Percentiles rank a stretch among this genome's conserved stretches.
Evolutionary conservation across 2,113 vertebrate species (phyloP).

Genomic region (Acanthochromis polyacanthus): DNA sequence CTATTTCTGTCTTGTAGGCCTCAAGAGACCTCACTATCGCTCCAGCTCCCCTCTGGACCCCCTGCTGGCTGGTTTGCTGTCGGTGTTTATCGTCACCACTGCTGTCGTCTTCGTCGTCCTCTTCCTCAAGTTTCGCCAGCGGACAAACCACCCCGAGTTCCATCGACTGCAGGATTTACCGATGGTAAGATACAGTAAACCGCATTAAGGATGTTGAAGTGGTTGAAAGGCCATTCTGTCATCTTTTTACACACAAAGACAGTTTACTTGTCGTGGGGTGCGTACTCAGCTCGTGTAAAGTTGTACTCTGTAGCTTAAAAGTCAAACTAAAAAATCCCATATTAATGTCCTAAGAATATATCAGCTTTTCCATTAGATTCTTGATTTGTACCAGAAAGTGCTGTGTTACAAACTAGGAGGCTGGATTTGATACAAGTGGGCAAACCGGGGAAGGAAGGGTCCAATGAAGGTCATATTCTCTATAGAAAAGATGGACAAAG

Average conservation of each 20-base stretch:
- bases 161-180: slow-evolving; percentile 89
- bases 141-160: slow-evolving; percentile 87
- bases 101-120: slow-evolving; percentile 87
- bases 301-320: no score
- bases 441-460: not conserved
- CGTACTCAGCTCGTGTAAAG: no score
- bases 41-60: slow-evolving; percentile 83
- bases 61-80: slow-evolving; percentile 88
- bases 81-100: slow-evolving; percentile 87
- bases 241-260: not conserved
- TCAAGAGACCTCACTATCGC: slow-evolving; percentile 30
- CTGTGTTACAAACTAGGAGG: not conserved
- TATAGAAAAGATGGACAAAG: not conserved
- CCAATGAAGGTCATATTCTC: not conserved
- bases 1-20: slow-evolving; percentile 49
- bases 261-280: not conserved
- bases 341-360: no score
- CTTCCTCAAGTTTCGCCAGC: slow-evolving; percentile 88
- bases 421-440: not conserved
- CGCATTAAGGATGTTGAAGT: not conserved
- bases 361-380: no score
- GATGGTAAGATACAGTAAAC: slow-evolving; percentile 76
- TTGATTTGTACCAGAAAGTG: no score
- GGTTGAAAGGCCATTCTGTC: no score
- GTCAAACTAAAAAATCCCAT: no score